Conservation (phyloP, 1,140 invertebrate genomes). For the Cherax destructor region DNA sequence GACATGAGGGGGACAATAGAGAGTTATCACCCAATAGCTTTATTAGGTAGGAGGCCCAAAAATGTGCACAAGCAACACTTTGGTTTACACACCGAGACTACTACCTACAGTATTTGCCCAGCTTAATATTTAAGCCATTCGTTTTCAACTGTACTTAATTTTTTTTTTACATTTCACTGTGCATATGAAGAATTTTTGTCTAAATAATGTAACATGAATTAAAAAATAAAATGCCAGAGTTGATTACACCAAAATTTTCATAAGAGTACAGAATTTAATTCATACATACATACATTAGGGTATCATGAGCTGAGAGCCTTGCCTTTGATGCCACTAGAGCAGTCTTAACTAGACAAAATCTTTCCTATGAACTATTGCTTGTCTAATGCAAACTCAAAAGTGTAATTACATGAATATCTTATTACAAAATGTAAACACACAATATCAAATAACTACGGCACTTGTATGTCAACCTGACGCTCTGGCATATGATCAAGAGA, state of each 20-base stretch:
- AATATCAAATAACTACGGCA: neutral
- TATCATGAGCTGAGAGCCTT: neutral
- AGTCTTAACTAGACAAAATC: neutral
- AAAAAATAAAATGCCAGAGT: neutral
- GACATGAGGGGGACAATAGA: slow-evolving; percentile 30
- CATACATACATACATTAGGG: neutral
- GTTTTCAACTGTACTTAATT: neutral
- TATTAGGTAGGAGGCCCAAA: slow-evolving; percentile 30
- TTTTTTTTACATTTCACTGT: neutral
- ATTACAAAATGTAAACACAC: neutral
- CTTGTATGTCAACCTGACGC: neutral
- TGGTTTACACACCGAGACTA: slow-evolving; percentile 20
- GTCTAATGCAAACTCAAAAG: neutral
- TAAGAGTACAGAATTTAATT: neutral
- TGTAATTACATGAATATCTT: neutral
- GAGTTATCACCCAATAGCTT: slow-evolving; percentile 33
- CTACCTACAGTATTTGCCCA: neutral
- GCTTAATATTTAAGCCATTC: slow-evolving; percentile 8
- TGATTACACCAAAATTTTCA: neutral
- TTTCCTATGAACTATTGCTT: neutral
- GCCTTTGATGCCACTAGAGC: neutral
- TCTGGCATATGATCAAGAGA: neutral
- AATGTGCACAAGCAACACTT: slow-evolving; percentile 35
- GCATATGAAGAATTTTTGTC: neutral
- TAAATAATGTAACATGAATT: slow-evolving; percentile 12